These are phyloP conservation scores for Noctilio leporinus DNA, from an alignment of 2,113 vertebrate genomes.

Conservation along the genomic window DNA sequence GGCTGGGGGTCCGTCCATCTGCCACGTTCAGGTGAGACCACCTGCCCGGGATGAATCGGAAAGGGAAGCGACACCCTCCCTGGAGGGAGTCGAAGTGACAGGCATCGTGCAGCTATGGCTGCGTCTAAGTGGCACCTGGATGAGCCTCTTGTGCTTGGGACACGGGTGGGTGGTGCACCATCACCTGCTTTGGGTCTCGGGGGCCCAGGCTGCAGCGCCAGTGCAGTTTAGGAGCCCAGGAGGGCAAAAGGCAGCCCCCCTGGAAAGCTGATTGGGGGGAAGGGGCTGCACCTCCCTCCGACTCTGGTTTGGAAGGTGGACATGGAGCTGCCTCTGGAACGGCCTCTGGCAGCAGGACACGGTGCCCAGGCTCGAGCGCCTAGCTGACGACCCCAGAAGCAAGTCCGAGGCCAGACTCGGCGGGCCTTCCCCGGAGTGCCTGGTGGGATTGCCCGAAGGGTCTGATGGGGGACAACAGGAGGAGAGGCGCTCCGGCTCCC, in stretches of 20 bases:
- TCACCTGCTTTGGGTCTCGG: fast-evolving
- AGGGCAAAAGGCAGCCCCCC: neutral
- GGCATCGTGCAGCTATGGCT: neutral
- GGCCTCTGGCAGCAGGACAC: fast-evolving
- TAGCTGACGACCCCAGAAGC: neutral
- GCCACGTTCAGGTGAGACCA: no score
- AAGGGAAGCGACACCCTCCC: neutral
- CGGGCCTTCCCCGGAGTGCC: neutral
- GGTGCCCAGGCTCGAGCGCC: neutral
- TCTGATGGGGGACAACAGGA: no score
- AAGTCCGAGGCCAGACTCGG: neutral
- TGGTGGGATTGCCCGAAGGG: no score
- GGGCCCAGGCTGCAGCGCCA: neutral
- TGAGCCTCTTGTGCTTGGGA: fast-evolving
- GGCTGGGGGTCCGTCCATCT: neutral
- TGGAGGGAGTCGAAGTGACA: neutral
- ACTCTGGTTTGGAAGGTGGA: neutral
- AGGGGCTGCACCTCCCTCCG: neutral
- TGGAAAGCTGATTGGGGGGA: neutral
- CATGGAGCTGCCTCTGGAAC: neutral
- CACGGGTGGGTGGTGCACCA: fast-evolving
- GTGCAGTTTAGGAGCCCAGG: neutral
- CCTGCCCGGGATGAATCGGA: neutral
- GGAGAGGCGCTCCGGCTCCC: neutral
- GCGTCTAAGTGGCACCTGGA: neutral